Conservation (phyloP, 2,797 vertebrate species). For the Hephaestus fuliginosus region DNA sequence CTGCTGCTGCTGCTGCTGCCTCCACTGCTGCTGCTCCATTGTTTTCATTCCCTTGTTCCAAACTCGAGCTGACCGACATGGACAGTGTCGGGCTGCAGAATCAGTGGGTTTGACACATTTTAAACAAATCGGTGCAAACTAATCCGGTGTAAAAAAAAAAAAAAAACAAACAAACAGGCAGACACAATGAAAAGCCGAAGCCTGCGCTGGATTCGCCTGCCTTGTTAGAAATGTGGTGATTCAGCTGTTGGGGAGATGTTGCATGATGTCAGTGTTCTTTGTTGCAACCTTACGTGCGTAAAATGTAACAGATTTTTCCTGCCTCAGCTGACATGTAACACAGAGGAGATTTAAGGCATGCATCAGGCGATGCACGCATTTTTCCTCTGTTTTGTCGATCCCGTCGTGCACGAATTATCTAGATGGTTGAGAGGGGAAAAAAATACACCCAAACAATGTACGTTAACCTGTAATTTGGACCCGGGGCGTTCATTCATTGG, state of each 20-base stretch:
- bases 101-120: background rate
- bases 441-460: conserved; percentile 62
- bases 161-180: no score
- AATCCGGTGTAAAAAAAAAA: background rate
- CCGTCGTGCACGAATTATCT: conserved; percentile 44
- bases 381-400: conserved; percentile 33
- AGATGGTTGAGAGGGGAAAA: background rate
- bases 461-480: conserved; percentile 74
- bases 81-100: background rate
- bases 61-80: conserved; percentile 49
- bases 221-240: conserved; percentile 71
- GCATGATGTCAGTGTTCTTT: conserved; percentile 85
- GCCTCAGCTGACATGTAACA: conserved; percentile 60
- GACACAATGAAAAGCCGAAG: background rate
- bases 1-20: conserved; percentile 17
- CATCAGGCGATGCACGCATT: conserved; percentile 37
- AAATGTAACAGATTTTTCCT: conserved; percentile 67
- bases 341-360: conserved; percentile 41
- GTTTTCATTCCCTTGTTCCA: conserved; percentile 79
- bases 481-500: conserved; percentile 73
- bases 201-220: conserved; percentile 45
- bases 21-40: conserved; percentile 77
- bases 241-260: conserved; percentile 79
- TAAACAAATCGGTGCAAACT: conserved; percentile 6
- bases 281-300: conserved; percentile 84